Conservation (phyloP, 2,797 vertebrate genomes). For the Girardinus metallicus region DNA sequence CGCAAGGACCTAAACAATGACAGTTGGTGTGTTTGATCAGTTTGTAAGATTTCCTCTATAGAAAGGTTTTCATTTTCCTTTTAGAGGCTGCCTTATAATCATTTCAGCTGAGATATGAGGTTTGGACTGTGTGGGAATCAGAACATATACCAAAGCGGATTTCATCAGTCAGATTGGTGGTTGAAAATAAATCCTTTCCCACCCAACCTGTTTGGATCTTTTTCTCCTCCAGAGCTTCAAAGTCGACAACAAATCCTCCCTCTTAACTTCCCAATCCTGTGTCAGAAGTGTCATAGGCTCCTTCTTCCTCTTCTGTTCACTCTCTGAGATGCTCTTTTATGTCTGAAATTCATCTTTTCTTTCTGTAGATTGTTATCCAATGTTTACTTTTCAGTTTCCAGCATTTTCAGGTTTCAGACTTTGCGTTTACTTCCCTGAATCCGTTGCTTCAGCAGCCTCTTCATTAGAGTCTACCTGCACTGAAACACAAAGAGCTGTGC, state of each 20-base stretch:
- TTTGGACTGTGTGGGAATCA: constrained; percentile 1
- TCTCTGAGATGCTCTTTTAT: background rate
- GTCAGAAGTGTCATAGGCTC: constrained; percentile 8
- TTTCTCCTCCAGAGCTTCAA: constrained; percentile 20
- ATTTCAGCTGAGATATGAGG: background rate
- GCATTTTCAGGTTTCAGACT: background rate
- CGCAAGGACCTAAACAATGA: background rate
- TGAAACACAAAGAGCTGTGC: constrained; percentile 4
- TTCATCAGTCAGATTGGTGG: constrained; percentile 12
- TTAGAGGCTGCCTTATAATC: background rate
- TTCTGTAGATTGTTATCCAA: background rate
- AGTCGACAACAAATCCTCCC: constrained; percentile 25
- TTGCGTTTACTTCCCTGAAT: background rate
- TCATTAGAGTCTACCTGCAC: constrained; percentile 12
- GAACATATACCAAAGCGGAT: background rate
- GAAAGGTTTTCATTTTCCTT: background rate
- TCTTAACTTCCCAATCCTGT: background rate
- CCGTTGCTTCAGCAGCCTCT: background rate
- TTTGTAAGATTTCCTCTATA: background rate
- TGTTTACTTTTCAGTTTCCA: background rate
- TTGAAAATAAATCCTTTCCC: background rate
- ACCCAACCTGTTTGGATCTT: constrained; percentile 12
- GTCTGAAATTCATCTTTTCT: background rate
- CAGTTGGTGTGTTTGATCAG: background rate
- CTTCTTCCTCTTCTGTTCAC: background rate